Evolutionary conservation across 2,888 invertebrate genomes (phyloP).

Genomic region (Mayetiola destructor): DNA sequence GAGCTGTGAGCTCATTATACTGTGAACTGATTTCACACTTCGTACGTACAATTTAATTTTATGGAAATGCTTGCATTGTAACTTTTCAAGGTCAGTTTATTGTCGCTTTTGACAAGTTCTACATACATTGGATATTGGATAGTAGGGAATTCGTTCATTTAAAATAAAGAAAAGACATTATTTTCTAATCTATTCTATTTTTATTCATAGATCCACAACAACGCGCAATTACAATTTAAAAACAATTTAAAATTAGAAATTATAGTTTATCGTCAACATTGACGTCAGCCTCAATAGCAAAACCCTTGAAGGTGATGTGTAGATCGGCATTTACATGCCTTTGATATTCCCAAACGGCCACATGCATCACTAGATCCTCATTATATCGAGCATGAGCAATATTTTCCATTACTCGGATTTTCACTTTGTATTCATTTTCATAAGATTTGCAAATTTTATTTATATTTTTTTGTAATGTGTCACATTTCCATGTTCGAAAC

Average conservation of each 20-base stretch:
- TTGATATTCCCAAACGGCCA: conserved; percentile 29
- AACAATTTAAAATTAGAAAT: not conserved
- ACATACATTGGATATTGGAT: too few species aligned
- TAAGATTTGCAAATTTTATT: conserved; percentile 25
- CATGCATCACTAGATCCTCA: conserved; percentile 24
- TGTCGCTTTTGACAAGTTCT: too few species aligned
- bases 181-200: not conserved
- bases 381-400: conserved; percentile 27
- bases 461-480: conserved; percentile 24
- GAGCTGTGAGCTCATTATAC: too few species aligned
- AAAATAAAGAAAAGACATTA: too few species aligned
- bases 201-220: not conserved
- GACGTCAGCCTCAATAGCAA: conserved; percentile 25
- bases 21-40: too few species aligned
- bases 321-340: conserved; percentile 26
- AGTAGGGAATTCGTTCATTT: too few species aligned
- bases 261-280: conserved; percentile 14
- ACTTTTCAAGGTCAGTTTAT: too few species aligned
- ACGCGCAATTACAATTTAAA: not conserved
- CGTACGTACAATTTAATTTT: too few species aligned
- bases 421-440: conserved; percentile 24
- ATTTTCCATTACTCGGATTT: conserved; percentile 26
- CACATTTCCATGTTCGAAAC: conserved; percentile 29
- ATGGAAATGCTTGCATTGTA: too few species aligned
- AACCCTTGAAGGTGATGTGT: conserved; percentile 23